These are phyloP conservation scores for Pollenia labialis DNA, from an alignment of 2,888 invertebrate genomes.

Conservation along the genomic window DNA sequence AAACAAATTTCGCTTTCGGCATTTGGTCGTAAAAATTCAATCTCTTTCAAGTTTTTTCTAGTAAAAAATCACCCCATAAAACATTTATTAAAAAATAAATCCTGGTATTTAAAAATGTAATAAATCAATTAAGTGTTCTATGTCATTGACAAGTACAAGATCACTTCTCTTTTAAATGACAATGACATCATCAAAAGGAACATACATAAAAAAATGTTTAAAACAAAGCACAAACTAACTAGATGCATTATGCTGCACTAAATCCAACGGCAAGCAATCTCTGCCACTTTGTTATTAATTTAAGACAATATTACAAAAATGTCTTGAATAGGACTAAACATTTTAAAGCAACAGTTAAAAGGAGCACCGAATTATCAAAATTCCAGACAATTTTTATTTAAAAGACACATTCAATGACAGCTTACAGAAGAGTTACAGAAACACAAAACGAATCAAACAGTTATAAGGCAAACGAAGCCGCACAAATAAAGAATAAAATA, in stretches of 20 bases:
- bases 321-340: conserved; percentile 22
- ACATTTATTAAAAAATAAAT: neutral
- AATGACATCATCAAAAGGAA: conserved; percentile 45
- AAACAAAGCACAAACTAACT: conserved; percentile 36
- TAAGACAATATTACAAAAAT: conserved; percentile 44
- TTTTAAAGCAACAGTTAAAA: conserved; percentile 35
- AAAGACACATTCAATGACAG: conserved; percentile 69
- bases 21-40: too few relatives aligned
- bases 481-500: neutral
- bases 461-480: conserved; percentile 48
- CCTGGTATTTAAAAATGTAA: conserved; percentile 27
- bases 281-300: conserved; percentile 55
- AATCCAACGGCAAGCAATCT: conserved; percentile 31
- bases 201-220: neutral
- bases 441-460: neutral
- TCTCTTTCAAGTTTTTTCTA: neutral
- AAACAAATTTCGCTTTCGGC: too few relatives aligned
- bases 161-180: conserved; percentile 57
- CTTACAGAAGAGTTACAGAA: conserved; percentile 57
- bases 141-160: conserved; percentile 65
- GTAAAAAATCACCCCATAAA: neutral
- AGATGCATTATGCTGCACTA: conserved; percentile 35
- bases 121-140: conserved; percentile 70
- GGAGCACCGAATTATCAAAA: conserved; percentile 64
- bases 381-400: conserved; percentile 50